phyloP scores from a whole-genome alignment of 2,888 invertebrate species.

The Melinaea marsaeus region DNA sequence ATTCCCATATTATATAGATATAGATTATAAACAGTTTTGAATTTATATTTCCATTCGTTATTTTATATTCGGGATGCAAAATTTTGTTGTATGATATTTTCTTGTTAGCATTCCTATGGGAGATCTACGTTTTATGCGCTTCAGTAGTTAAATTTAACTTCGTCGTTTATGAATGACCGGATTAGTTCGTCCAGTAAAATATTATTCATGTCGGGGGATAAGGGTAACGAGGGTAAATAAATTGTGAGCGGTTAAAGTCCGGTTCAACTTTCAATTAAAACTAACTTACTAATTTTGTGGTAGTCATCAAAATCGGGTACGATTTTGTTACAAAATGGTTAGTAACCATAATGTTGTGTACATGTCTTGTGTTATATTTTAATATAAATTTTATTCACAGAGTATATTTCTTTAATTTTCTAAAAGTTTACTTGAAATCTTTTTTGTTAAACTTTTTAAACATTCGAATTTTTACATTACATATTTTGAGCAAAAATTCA shows the following conservation, averaged over 20 bases:
- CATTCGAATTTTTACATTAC: conserved; percentile 1
- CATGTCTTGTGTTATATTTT: no score
- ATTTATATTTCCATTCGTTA: conserved; percentile 4
- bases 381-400: neutral
- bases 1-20: neutral
- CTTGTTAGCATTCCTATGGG: conserved; percentile 18
- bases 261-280: conserved; percentile 3
- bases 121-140: conserved; percentile 18
- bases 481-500: neutral
- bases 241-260: conserved; percentile 5
- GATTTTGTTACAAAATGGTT: neutral
- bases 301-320: neutral
- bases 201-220: conserved; percentile 19
- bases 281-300: neutral
- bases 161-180: conserved; percentile 18
- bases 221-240: conserved; percentile 1
- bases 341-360: neutral
- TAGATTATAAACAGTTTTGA: neutral
- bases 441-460: neutral
- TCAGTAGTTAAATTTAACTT: conserved; percentile 26
- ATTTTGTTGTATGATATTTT: conserved; percentile 9
- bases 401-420: neutral
- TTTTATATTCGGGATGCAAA: conserved; percentile 8
- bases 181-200: conserved; percentile 17
- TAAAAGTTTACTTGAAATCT: neutral